These are phyloP conservation scores for Tribolium castaneum DNA, from an alignment of 1,140 invertebrate genomes.

Conservation along the genomic window DNA sequence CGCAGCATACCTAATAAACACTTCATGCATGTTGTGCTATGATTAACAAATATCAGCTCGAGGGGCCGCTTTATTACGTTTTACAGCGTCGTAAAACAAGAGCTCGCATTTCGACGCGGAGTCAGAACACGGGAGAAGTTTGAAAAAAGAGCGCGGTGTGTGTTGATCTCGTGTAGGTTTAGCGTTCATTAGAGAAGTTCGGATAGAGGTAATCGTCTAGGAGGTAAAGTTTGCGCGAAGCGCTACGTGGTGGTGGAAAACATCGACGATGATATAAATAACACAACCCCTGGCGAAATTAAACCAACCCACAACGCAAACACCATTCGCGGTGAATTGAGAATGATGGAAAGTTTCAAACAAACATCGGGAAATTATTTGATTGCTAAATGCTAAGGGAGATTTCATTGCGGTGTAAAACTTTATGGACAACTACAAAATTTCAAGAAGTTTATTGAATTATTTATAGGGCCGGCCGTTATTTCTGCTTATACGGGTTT, in stretches of 20 bases:
- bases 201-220: constrained; percentile 19
- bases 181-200: constrained; percentile 27
- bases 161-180: constrained; percentile 25
- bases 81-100: constrained; percentile 40
- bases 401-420: background rate
- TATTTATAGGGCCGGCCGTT: too few species aligned
- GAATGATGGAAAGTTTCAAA: constrained; percentile 9
- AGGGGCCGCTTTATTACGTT: constrained; percentile 37
- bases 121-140: constrained; percentile 3
- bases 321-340: constrained; percentile 4
- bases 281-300: background rate
- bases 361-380: constrained; percentile 12
- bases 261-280: constrained; percentile 22
- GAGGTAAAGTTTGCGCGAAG: constrained; percentile 21
- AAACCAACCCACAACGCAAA: constrained; percentile 3
- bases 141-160: constrained; percentile 3
- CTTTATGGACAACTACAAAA: background rate
- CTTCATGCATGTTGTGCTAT: constrained; percentile 38
- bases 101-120: constrained; percentile 15
- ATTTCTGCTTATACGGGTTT: too few species aligned
- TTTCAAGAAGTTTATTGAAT: background rate
- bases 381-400: background rate
- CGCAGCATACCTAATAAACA: constrained; percentile 39
- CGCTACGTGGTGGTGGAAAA: constrained; percentile 32
- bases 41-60: constrained; percentile 42